Percentiles rank a stretch among this genome's conserved stretches.
These are phyloP conservation scores for Glyphotaelius pellucidus DNA, from an alignment of 2,888 invertebrate genomes.

Conservation along the genomic window DNA sequence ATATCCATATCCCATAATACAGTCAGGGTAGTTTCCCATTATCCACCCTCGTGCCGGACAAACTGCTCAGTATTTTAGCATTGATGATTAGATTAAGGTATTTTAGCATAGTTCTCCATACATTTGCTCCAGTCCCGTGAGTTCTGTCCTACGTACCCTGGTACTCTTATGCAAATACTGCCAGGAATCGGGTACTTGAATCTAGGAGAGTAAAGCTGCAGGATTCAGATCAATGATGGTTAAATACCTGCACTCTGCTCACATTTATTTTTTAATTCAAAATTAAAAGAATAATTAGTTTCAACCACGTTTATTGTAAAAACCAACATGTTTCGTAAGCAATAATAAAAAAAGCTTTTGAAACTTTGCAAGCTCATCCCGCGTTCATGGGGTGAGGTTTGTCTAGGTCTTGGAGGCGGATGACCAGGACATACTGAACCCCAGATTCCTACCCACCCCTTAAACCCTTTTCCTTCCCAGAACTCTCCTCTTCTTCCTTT, in stretches of 20 bases:
- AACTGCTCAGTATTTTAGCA: conserved; percentile 26
- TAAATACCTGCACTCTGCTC: background rate
- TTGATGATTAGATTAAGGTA: conserved; percentile 45
- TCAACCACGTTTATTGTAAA: too few relatives aligned
- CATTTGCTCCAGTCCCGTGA: conserved; percentile 33
- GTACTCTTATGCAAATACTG: conserved; percentile 27
- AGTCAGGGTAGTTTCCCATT: background rate
- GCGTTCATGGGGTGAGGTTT: too few relatives aligned
- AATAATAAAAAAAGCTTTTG: too few relatives aligned
- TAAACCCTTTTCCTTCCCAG: too few relatives aligned
- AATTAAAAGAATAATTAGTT: too few relatives aligned
- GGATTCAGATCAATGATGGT: background rate
- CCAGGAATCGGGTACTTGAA: background rate
- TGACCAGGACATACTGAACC: too few relatives aligned
- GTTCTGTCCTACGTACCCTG: background rate
- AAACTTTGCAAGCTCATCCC: too few relatives aligned
- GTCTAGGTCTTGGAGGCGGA: too few relatives aligned
- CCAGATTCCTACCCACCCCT: too few relatives aligned
- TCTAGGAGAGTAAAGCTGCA: background rate
- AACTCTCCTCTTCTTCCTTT: too few relatives aligned
- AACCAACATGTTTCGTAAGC: too few relatives aligned
- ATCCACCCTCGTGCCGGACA: background rate
- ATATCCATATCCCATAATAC: background rate
- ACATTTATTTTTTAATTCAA: too few relatives aligned
- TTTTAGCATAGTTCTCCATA: conserved; percentile 49